phyloP scores from a whole-genome alignment of 2,113 vertebrate genomes.

The Paramormyrops kingsleyae region DNA sequence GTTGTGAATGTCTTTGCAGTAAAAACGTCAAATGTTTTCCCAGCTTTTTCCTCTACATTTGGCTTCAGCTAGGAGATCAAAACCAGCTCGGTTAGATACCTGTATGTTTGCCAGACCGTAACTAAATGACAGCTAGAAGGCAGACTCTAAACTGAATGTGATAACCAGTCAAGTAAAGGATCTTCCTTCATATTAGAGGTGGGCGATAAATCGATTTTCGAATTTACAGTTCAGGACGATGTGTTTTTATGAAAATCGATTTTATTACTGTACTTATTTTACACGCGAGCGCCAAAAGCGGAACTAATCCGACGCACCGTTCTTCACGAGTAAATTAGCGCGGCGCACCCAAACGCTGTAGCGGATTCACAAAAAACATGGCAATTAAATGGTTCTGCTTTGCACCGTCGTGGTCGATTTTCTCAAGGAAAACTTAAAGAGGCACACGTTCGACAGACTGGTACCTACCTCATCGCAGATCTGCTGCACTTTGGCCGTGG shows the following conservation, averaged over 20 bases:
- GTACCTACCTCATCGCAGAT: background rate
- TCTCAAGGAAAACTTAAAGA: background rate
- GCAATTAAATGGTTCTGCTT: too few species aligned
- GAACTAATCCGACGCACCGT: too few species aligned
- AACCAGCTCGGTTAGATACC: background rate
- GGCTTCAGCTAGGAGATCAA: conserved; percentile 41
- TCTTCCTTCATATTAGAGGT: background rate
- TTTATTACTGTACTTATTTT: too few species aligned
- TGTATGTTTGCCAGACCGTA: background rate
- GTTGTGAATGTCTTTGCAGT: conserved; percentile 44
- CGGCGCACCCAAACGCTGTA: too few species aligned
- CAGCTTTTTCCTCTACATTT: conserved; percentile 37
- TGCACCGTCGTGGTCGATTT: background rate
- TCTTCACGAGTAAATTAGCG: too few species aligned
- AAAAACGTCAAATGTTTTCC: conserved; percentile 26
- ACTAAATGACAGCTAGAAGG: background rate
- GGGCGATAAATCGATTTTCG: too few species aligned
- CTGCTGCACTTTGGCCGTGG: background rate
- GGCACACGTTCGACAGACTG: background rate
- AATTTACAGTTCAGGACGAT: too few species aligned
- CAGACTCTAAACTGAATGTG: background rate
- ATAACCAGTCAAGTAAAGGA: background rate
- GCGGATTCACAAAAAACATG: too few species aligned
- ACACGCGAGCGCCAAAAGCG: too few species aligned
- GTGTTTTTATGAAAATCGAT: too few species aligned